These are phyloP conservation scores for Willowsia nigromaculata DNA, from an alignment of 2,888 invertebrate species.

Conservation along the genomic window DNA sequence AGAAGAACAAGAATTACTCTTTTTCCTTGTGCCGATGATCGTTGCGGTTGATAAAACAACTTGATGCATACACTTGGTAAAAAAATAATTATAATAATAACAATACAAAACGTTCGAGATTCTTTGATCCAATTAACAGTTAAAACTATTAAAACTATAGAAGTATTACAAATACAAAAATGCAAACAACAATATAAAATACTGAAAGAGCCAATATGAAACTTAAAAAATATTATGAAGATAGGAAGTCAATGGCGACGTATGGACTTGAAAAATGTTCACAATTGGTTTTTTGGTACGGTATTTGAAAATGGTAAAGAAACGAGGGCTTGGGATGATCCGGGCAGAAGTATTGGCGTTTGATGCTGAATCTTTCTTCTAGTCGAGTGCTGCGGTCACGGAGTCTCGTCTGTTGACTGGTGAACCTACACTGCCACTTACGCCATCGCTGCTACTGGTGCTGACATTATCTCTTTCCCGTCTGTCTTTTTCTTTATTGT, in stretches of 20 bases:
- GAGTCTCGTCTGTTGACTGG: not conserved
- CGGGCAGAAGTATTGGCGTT: not conserved
- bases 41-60: not conserved
- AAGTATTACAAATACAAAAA: not conserved
- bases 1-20: not conserved
- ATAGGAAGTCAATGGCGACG: slow-evolving; percentile 4
- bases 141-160: not conserved
- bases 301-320: not conserved
- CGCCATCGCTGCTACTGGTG: not conserved
- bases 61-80: not conserved
- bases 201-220: slow-evolving; percentile 22
- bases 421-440: not conserved
- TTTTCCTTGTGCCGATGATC: not conserved
- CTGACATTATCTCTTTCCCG: not conserved
- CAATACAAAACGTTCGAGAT: not conserved
- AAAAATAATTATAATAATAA: not conserved
- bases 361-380: not conserved
- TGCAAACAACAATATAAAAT: slow-evolving; percentile 4
- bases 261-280: not conserved
- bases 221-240: not conserved
- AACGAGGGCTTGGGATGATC: not conserved
- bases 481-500: slow-evolving; percentile 62
- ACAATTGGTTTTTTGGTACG: slow-evolving; percentile 13
- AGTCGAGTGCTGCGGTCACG: not conserved
- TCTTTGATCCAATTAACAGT: not conserved